phyloP scores from a whole-genome alignment of 2,113 vertebrate genomes.

The Anas platyrhynchos region DNA sequence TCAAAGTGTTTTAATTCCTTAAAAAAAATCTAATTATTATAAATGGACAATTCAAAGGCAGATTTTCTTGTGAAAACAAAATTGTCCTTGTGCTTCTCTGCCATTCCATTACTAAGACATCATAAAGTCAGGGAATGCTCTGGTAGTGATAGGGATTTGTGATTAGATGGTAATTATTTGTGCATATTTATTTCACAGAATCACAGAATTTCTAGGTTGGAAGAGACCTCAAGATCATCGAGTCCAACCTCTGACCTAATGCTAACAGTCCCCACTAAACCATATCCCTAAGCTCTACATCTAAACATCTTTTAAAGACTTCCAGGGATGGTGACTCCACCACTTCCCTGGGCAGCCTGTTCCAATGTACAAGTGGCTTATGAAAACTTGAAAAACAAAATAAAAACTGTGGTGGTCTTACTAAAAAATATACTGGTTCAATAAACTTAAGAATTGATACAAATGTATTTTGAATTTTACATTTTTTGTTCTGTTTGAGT shows the following conservation, averaged over 20 bases:
- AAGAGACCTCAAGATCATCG: too few relatives aligned
- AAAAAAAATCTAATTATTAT: background rate
- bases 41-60: background rate
- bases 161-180: background rate
- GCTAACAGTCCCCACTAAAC: too few relatives aligned
- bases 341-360: too few relatives aligned
- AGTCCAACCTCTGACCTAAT: too few relatives aligned
- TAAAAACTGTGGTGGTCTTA: background rate
- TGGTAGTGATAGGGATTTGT: background rate
- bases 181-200: background rate
- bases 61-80: background rate
- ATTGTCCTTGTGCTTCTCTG: background rate
- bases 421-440: background rate
- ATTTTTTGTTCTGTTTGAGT: background rate
- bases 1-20: background rate
- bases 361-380: background rate
- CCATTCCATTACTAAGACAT: background rate
- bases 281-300: too few relatives aligned
- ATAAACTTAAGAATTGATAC: background rate
- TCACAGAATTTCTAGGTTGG: too few relatives aligned
- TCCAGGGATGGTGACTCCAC: too few relatives aligned
- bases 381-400: background rate
- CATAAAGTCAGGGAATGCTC: background rate
- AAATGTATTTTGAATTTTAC: background rate
- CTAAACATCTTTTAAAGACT: too few relatives aligned